Percentiles rank a stretch among this genome's conserved stretches.
Conservation (phyloP, 2,797 vertebrate species). For the Parotocinclus haroldoi region DNA sequence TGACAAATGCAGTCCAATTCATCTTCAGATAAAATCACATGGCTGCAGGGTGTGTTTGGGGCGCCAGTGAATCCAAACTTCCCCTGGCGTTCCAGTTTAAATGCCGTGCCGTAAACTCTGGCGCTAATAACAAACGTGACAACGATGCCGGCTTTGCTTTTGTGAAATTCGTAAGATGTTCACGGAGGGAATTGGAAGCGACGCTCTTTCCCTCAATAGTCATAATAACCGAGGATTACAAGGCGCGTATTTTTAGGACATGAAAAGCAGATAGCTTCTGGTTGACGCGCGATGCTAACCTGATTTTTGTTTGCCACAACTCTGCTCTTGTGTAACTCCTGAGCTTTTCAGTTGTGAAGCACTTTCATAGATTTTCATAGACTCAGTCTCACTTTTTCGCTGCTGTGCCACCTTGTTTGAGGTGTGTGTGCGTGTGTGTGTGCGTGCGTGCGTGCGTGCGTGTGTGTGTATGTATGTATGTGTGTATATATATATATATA, state of each 20-base stretch:
- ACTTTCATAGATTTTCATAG: constrained; percentile 64
- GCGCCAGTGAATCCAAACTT: not conserved
- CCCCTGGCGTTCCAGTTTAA: not conserved
- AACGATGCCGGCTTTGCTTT: constrained; percentile 28
- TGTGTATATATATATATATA: too few species aligned
- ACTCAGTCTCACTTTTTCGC: constrained; percentile 41
- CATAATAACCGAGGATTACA: constrained; percentile 45
- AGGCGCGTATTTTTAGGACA: constrained; percentile 72
- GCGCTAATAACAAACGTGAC: constrained; percentile 21
- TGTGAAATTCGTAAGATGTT: constrained; percentile 44
- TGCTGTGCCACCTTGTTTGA: constrained; percentile 43
- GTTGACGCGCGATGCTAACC: constrained; percentile 61
- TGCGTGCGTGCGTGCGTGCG: too few species aligned
- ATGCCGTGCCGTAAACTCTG: not conserved
- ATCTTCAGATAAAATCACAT: not conserved
- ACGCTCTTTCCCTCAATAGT: constrained; percentile 34
- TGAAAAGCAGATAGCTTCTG: constrained; percentile 59
- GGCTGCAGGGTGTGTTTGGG: not conserved
- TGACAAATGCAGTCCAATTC: too few species aligned
- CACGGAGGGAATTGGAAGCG: constrained; percentile 36
- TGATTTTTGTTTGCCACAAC: constrained; percentile 52
- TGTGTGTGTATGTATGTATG: too few species aligned
- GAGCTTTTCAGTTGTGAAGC: constrained; percentile 48
- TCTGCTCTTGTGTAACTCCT: constrained; percentile 50
- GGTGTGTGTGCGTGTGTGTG: too few species aligned